Percentiles rank a stretch among this genome's conserved stretches.
Conservation (phyloP, 64 coral and sea anemone genomes). For the Acropora tenuis region DNA sequence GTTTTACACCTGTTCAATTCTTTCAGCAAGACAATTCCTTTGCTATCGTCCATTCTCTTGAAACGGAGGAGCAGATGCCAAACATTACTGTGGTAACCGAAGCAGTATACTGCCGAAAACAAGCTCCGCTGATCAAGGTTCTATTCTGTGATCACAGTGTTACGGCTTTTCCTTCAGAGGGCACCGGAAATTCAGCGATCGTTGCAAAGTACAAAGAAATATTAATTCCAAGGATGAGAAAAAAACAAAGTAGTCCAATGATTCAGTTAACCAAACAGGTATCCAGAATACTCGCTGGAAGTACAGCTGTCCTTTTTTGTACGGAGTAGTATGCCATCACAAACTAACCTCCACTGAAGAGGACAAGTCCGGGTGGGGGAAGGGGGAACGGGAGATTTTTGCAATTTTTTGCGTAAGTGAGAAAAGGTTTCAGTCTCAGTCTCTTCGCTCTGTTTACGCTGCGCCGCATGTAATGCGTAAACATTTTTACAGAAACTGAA, state of each 20-base stretch:
- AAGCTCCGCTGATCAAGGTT: constrained; percentile 23
- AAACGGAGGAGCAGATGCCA: neutral
- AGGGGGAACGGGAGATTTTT: no score
- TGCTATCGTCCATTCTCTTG: neutral
- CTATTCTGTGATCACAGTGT: constrained; percentile 35
- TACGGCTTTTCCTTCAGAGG: neutral
- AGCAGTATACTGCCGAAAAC: neutral
- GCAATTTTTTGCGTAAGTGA: no score
- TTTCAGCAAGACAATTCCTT: neutral
- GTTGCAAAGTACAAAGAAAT: constrained; percentile 17
- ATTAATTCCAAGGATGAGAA: neutral
- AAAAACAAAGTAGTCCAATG: constrained; percentile 10
- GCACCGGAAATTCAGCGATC: neutral
- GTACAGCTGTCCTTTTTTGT: no score
- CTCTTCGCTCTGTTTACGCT: no score
- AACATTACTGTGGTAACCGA: constrained; percentile 16
- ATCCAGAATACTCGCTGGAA: neutral
- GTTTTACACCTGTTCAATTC: neutral
- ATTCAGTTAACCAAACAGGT: constrained; percentile 3
- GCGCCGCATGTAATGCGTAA: no score
- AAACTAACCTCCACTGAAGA: no score
- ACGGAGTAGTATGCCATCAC: no score
- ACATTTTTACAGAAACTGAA: no score
- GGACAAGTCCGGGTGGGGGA: no score
- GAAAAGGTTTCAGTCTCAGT: no score